Evolutionary conservation across 2,797 vertebrate species (phyloP).

Genomic region (Aplochiton taeniatus): DNA sequence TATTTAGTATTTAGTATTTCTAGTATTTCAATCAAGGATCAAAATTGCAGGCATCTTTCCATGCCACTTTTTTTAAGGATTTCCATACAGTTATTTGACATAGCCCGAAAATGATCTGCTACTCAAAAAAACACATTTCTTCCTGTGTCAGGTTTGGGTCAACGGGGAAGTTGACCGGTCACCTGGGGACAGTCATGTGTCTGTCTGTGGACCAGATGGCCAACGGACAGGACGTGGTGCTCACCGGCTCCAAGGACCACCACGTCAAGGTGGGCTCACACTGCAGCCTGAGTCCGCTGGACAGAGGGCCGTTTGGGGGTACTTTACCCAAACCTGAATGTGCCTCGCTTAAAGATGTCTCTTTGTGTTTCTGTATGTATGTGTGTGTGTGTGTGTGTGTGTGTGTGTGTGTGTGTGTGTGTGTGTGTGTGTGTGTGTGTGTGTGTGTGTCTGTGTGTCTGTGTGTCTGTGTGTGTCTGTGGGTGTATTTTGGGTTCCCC

Average conservation of each 20-base stretch:
- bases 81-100: no score
- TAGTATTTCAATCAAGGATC: no score
- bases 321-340: no score
- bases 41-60: no score
- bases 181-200: constrained; percentile 94
- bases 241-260: constrained; percentile 96
- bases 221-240: constrained; percentile 90
- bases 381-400: background rate
- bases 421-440: background rate
- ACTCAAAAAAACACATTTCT: background rate
- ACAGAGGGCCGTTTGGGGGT: no score
- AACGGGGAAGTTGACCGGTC: constrained; percentile 94
- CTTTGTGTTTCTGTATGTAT: no score
- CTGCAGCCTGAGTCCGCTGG: no score
- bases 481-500: background rate
- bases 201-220: constrained; percentile 87
- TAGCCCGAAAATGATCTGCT: no score
- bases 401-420: background rate
- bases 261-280: constrained; percentile 84
- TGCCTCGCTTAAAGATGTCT: no score
- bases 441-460: constrained; percentile 17
- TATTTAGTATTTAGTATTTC: no score
- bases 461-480: constrained; percentile 14
- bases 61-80: no score
- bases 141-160: constrained; percentile 85